Percentiles rank a stretch among this genome's conserved stretches.
These are phyloP conservation scores for Hippocampus abdominalis DNA, from an alignment of 2,113 vertebrate genomes.

Conservation along the genomic window DNA sequence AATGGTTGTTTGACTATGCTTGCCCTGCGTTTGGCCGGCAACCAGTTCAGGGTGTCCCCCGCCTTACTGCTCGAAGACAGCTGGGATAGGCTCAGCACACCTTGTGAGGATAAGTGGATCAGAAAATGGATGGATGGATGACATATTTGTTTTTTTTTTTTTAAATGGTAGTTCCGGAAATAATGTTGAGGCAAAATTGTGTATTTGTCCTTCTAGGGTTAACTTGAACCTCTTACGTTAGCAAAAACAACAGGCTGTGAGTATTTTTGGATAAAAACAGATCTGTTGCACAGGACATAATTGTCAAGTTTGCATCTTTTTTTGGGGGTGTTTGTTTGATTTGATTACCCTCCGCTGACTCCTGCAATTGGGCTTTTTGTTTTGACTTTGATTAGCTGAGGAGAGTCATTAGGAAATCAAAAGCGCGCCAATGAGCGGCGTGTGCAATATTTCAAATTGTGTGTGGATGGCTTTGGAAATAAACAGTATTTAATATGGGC, in stretches of 20 bases:
- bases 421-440: constrained; percentile 26
- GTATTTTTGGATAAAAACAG: constrained; percentile 28
- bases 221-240: background rate
- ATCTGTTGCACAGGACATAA: constrained; percentile 43
- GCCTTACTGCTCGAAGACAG: too few relatives aligned
- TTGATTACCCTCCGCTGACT: constrained; percentile 28
- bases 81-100: too few relatives aligned
- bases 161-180: too few relatives aligned
- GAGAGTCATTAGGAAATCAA: constrained; percentile 60
- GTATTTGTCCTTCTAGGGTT: background rate
- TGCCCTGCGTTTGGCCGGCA: too few relatives aligned
- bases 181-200: too few relatives aligned
- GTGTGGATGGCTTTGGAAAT: constrained; percentile 45
- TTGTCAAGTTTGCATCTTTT: constrained; percentile 36
- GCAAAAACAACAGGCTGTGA: background rate
- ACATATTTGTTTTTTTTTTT: too few relatives aligned
- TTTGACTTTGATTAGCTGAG: constrained; percentile 61
- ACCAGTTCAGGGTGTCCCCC: too few relatives aligned
- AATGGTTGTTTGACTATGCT: too few relatives aligned
- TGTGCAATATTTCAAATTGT: constrained; percentile 40
- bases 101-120: too few relatives aligned
- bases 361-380: constrained; percentile 49
- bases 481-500: constrained; percentile 47
- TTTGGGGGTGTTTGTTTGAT: background rate
- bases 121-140: too few relatives aligned